A percentile compares a stretch with the other conserved stretches of the same genome.
phyloP scores from a whole-genome alignment of 1,140 invertebrate genomes.

The Ganaspis sp. region DNA sequence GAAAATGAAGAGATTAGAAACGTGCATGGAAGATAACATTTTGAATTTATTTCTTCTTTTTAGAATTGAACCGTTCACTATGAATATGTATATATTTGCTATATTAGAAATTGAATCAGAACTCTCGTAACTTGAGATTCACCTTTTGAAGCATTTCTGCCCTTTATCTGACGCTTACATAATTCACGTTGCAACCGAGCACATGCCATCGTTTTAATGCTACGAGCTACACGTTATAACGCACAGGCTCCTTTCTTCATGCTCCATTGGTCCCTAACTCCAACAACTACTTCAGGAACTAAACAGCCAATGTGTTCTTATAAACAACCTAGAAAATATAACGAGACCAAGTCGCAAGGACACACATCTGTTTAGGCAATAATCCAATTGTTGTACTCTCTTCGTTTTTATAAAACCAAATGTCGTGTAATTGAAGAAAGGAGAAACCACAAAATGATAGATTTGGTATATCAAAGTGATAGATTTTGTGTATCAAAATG shows the following conservation, averaged over 20 bases:
- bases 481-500: too few relatives aligned
- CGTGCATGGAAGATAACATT: too few relatives aligned
- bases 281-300: not conserved
- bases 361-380: not conserved
- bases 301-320: not conserved
- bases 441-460: too few relatives aligned
- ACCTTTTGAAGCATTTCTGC: not conserved
- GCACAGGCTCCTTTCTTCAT: slow-evolving; percentile 21
- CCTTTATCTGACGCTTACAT: slow-evolving; percentile 12
- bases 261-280: not conserved
- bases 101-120: not conserved
- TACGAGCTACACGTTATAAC: slow-evolving; percentile 25
- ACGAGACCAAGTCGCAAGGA: slow-evolving; percentile 11
- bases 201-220: slow-evolving; percentile 24
- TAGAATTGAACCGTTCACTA: too few relatives aligned
- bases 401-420: too few relatives aligned
- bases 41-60: too few relatives aligned
- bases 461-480: too few relatives aligned
- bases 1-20: too few relatives aligned
- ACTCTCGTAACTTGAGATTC: slow-evolving; percentile 13
- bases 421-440: too few relatives aligned
- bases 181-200: slow-evolving; percentile 1
- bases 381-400: too few relatives aligned
- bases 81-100: too few relatives aligned
- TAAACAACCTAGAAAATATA: slow-evolving; percentile 18